These are phyloP conservation scores for Phenganax subtilis DNA, from an alignment of 92 coral and sea anemone genomes.

Conservation along the genomic window DNA sequence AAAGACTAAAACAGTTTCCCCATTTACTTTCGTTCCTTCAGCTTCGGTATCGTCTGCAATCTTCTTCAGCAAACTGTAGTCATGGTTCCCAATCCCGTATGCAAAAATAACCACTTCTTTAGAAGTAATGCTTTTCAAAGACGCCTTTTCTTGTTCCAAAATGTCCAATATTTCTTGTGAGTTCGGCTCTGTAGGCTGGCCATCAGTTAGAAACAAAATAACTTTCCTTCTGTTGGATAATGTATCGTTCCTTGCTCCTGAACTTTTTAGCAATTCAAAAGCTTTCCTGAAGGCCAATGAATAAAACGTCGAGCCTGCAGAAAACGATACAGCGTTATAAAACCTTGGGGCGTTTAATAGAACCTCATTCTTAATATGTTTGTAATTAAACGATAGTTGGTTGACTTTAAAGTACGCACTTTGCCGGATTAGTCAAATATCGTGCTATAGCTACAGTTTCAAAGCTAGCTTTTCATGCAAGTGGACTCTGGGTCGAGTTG, in stretches of 20 bases:
- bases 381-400: too few relatives aligned
- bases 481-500: too few relatives aligned
- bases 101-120: slow-evolving; percentile 46
- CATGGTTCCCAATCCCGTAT: slow-evolving; percentile 43
- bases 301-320: slow-evolving; percentile 64
- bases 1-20: neutral
- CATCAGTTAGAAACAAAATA: slow-evolving; percentile 68
- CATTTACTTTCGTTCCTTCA: slow-evolving; percentile 4
- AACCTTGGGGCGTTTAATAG: too few relatives aligned
- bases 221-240: slow-evolving; percentile 41
- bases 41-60: slow-evolving; percentile 33
- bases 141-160: slow-evolving; percentile 24
- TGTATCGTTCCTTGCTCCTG: slow-evolving; percentile 16
- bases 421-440: too few relatives aligned
- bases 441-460: too few relatives aligned
- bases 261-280: slow-evolving; percentile 47
- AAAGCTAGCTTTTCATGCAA: too few relatives aligned
- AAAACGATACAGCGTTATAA: too few relatives aligned
- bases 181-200: slow-evolving; percentile 32
- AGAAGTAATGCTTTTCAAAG: neutral
- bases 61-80: slow-evolving; percentile 30
- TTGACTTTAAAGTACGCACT: too few relatives aligned
- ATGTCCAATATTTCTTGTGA: slow-evolving; percentile 4
- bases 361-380: too few relatives aligned
- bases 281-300: slow-evolving; percentile 58